phyloP scores from a whole-genome alignment of 2,113 vertebrate species.

The Pelecanoides urinatrix region DNA sequence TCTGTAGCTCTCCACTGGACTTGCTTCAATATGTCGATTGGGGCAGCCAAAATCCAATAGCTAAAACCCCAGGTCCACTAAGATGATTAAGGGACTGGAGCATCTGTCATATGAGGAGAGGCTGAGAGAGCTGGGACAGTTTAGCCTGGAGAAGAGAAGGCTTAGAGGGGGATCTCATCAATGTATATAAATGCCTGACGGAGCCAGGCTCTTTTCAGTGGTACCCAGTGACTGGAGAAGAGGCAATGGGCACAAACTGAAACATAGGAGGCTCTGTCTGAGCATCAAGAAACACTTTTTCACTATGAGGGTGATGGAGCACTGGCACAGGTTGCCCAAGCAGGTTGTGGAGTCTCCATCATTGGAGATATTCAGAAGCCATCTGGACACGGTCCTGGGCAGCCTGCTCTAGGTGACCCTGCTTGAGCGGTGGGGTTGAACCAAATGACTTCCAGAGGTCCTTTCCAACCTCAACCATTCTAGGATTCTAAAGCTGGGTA shows the following conservation, averaged over 20 bases:
- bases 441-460: not conserved
- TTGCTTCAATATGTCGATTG: accelerated
- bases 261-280: not conserved
- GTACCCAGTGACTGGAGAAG: not conserved
- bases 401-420: not conserved
- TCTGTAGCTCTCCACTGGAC: not conserved
- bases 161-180: not conserved
- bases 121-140: not conserved
- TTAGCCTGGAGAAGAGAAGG: not conserved
- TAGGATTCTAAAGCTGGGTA: not conserved
- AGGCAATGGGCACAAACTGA: not conserved
- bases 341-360: not conserved
- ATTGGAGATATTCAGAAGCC: not conserved
- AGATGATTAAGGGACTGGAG: not conserved
- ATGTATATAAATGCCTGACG: not conserved
- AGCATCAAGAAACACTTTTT: not conserved
- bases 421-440: not conserved
- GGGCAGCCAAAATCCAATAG: not conserved
- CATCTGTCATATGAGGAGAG: not conserved
- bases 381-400: not conserved
- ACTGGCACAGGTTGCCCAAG: not conserved
- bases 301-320: not conserved
- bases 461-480: not conserved
- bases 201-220: not conserved
- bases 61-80: not conserved